Conservation (phyloP, 2,113 vertebrate species). For the Poecile atricapillus region DNA sequence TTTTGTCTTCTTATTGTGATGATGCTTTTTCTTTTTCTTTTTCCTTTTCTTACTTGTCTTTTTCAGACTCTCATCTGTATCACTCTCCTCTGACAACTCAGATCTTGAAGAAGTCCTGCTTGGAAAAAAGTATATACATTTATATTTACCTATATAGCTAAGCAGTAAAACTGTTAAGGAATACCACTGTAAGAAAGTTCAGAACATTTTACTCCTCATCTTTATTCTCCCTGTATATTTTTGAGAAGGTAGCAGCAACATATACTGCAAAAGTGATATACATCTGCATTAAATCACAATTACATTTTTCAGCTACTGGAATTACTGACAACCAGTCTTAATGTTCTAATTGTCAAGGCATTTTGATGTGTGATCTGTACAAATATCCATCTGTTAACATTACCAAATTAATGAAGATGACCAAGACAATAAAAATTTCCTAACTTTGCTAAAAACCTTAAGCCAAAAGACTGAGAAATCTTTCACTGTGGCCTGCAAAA, state of each 20-base stretch:
- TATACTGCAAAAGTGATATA: background rate
- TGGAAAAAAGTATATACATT: background rate
- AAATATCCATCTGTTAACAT: background rate
- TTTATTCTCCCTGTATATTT: background rate
- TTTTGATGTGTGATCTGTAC: background rate
- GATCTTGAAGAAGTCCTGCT: constrained; percentile 57
- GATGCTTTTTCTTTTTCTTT: constrained; percentile 80
- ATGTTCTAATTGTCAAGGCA: background rate
- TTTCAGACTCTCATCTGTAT: constrained; percentile 27
- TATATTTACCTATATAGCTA: background rate
- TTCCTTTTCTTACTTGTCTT: constrained; percentile 80
- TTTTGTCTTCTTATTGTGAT: constrained; percentile 62
- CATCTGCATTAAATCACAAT: background rate
- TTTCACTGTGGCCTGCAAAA: background rate
- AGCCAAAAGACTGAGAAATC: background rate
- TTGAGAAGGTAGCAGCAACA: background rate
- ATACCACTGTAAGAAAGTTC: background rate
- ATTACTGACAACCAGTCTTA: background rate
- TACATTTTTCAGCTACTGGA: background rate
- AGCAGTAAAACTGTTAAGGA: background rate
- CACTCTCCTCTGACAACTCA: constrained; percentile 51
- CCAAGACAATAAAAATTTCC: background rate
- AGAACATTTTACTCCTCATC: background rate
- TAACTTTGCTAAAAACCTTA: background rate
- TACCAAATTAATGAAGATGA: background rate